Evolutionary conservation across 2,888 invertebrate genomes (phyloP).

Genomic region (Synergus japonicus): DNA sequence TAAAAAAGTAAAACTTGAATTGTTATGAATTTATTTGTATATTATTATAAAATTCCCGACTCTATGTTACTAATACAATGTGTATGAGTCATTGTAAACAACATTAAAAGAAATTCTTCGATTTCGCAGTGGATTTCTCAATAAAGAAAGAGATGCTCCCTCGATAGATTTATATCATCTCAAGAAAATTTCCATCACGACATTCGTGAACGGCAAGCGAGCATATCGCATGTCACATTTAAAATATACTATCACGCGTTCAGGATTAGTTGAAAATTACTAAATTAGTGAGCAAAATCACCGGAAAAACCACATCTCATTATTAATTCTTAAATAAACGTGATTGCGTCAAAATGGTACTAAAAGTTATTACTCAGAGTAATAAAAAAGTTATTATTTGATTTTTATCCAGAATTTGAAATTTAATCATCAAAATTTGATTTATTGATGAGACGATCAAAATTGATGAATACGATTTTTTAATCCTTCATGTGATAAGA

Average conservation of each 20-base stretch:
- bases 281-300: not conserved
- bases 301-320: not conserved
- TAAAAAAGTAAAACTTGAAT: not conserved
- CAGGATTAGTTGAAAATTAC: constrained; percentile 32
- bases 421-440: not conserved
- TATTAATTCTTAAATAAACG: not conserved
- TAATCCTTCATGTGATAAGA: not conserved
- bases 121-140: not conserved
- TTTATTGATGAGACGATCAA: not conserved
- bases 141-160: constrained; percentile 19
- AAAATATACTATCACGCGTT: constrained; percentile 16
- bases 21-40: not conserved
- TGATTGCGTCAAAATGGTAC: not conserved
- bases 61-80: not conserved
- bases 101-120: not conserved
- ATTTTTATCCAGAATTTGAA: not conserved
- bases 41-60: not conserved
- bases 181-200: constrained; percentile 68
- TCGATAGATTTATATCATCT: constrained; percentile 52
- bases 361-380: not conserved
- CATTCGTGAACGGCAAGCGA: constrained; percentile 49
- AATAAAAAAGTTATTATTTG: not conserved
- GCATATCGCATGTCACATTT: constrained; percentile 43
- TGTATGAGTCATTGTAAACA: not conserved
- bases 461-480: not conserved